Percentiles rank a stretch among this genome's conserved stretches.
Evolutionary conservation across 2,888 invertebrate species (phyloP).

Genomic region (Phaonia tiefii): DNA sequence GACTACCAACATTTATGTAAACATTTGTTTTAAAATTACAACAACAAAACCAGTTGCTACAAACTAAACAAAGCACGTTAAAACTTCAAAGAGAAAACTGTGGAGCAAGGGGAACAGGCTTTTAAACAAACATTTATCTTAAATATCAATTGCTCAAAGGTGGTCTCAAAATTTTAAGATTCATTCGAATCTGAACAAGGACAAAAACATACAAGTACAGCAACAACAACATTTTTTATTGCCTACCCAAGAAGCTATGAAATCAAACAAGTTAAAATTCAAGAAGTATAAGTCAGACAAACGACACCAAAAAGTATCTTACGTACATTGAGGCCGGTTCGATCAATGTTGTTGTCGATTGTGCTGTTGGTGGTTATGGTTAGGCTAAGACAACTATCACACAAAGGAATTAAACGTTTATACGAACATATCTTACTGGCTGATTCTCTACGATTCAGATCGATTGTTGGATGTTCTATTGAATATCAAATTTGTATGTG

Average conservation of each 20-base stretch:
- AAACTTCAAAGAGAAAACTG: neutral
- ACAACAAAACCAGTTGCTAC: neutral
- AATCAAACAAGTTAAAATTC: constrained; percentile 34
- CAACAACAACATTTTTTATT: constrained; percentile 54
- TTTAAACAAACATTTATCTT: constrained; percentile 60
- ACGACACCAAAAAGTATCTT: constrained; percentile 14
- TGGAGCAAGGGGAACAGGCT: constrained; percentile 26
- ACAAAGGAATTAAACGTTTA: constrained; percentile 1
- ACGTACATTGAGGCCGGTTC: neutral
- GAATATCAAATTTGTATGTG: constrained; percentile 43
- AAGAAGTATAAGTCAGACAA: neutral
- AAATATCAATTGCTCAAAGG: constrained; percentile 74
- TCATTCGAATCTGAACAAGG: constrained; percentile 55
- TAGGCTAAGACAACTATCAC: constrained; percentile 22
- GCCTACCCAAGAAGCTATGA: constrained; percentile 30
- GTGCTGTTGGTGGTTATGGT: constrained; percentile 23
- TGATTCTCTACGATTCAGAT: constrained; percentile 13
- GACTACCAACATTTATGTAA: constrained; percentile 36
- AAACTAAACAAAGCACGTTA: too few relatives aligned
- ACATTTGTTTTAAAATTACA: constrained; percentile 9
- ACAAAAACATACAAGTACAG: constrained; percentile 20
- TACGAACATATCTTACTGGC: constrained; percentile 2
- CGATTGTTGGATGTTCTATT: constrained; percentile 50
- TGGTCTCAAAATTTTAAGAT: constrained; percentile 74
- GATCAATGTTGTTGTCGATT: constrained; percentile 9